Evolutionary conservation across 2,888 invertebrate genomes (phyloP).

Genomic region (Sesamia inferens): DNA sequence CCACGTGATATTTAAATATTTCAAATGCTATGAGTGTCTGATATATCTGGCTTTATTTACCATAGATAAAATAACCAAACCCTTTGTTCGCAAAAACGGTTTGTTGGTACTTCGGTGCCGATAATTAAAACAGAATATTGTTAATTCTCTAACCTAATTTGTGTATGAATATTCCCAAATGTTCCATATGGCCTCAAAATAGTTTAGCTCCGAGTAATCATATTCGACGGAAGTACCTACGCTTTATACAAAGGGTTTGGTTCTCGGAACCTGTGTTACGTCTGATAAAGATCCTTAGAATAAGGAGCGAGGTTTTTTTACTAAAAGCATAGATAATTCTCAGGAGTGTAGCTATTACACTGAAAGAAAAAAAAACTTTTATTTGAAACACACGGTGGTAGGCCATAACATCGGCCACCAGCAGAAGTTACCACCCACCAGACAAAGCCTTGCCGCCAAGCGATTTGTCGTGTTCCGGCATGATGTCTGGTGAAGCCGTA

Average conservation of each 20-base stretch:
- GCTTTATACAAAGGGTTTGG: constrained; percentile 14
- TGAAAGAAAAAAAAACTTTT: not conserved
- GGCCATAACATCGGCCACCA: no score
- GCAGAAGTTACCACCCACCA: no score
- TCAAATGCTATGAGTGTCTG: not conserved
- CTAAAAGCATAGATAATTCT: constrained; percentile 3
- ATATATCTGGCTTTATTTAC: constrained; percentile 15
- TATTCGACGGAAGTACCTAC: not conserved
- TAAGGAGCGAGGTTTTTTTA: not conserved
- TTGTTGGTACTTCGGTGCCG: not conserved
- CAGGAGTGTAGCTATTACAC: not conserved
- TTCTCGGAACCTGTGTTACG: not conserved
- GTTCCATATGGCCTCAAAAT: not conserved
- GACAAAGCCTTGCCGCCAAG: no score
- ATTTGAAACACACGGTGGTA: not conserved
- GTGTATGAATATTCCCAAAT: not conserved
- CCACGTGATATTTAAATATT: not conserved
- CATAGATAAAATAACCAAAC: constrained; percentile 9
- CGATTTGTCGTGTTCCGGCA: no score
- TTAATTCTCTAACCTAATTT: not conserved
- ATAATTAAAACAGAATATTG: not conserved
- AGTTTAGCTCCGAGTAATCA: not conserved
- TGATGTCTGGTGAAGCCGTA: no score
- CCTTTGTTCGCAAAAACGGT: constrained; percentile 4
- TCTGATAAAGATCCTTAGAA: constrained; percentile 1